A percentile compares a stretch with the other conserved stretches of the same genome.
Evolutionary conservation across 2,113 vertebrate species (phyloP).

Genomic region (Leptosomus discolor): DNA sequence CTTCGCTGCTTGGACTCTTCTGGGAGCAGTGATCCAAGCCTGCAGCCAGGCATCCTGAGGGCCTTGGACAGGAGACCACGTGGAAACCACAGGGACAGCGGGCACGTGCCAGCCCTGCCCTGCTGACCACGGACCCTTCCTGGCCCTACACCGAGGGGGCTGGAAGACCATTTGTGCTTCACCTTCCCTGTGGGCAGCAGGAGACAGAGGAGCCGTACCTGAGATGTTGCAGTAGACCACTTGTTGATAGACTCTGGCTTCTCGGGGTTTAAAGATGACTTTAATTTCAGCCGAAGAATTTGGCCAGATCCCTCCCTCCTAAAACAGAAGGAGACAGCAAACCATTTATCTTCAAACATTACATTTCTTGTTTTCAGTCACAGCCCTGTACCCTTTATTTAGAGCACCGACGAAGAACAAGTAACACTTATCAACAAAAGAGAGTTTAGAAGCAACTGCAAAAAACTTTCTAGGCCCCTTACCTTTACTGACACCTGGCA

Average conservation of each 20-base stretch:
- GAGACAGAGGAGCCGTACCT: slow-evolving; percentile 67
- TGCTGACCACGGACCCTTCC: background rate
- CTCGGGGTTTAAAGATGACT: slow-evolving; percentile 80
- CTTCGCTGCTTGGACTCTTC: too few relatives aligned
- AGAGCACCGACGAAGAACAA: background rate
- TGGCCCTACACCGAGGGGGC: background rate
- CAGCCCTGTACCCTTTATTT: too few relatives aligned
- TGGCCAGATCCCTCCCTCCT: slow-evolving; percentile 86
- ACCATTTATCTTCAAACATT: background rate
- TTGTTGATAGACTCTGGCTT: slow-evolving; percentile 79
- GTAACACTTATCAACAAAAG: background rate
- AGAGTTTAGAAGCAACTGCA: background rate
- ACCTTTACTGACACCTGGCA: background rate
- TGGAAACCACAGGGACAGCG: background rate
- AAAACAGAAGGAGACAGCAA: slow-evolving; percentile 30
- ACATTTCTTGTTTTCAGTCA: background rate
- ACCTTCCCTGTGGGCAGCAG: rapidly evolving
- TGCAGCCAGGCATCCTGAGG: too few relatives aligned
- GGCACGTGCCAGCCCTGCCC: background rate
- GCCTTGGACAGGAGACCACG: too few relatives aligned
- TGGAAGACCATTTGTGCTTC: background rate
- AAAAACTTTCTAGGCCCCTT: background rate
- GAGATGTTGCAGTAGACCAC: slow-evolving; percentile 84
- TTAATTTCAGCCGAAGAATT: slow-evolving; percentile 74
- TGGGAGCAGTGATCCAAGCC: too few relatives aligned